phyloP scores from a whole-genome alignment of 2,888 invertebrate genomes.

The Masnerella sp. region DNA sequence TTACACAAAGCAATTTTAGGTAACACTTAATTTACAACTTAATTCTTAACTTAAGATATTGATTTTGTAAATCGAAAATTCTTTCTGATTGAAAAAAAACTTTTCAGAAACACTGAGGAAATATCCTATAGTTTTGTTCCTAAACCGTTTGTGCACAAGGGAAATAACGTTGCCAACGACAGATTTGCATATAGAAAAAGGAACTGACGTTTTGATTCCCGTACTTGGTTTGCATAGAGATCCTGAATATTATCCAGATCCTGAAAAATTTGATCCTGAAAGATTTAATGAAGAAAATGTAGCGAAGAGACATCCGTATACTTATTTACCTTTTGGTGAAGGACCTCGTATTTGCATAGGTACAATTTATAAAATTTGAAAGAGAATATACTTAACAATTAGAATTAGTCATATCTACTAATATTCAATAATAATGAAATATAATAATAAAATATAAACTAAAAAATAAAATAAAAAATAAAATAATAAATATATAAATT shows the following conservation, averaged over 20 bases:
- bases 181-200: slow-evolving; percentile 65
- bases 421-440: too few species aligned
- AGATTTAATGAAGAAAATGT: slow-evolving; percentile 76
- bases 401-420: too few species aligned
- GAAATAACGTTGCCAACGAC: slow-evolving; percentile 64
- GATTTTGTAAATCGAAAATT: too few species aligned
- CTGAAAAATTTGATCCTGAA: slow-evolving; percentile 79
- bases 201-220: slow-evolving; percentile 73
- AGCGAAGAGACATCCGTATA: slow-evolving; percentile 65
- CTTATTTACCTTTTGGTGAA: slow-evolving; percentile 71
- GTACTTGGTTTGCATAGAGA: slow-evolving; percentile 77
- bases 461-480: too few species aligned
- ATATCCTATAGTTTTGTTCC: slow-evolving; percentile 72
- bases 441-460: too few species aligned
- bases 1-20: slow-evolving; percentile 77
- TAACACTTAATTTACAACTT: slow-evolving; percentile 62
- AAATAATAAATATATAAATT: too few species aligned
- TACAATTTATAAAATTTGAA: too few species aligned
- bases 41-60: too few species aligned
- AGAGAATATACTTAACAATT: too few species aligned
- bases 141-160: slow-evolving; percentile 74
- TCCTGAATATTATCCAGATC: slow-evolving; percentile 78
- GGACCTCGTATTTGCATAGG: slow-evolving; percentile 72
- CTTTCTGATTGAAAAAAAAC: too few species aligned
- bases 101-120: slow-evolving; percentile 73